Base-by-base conservation (phyloP, 2,797 vertebrate genomes). In the Acanthiza pusilla region DNA sequence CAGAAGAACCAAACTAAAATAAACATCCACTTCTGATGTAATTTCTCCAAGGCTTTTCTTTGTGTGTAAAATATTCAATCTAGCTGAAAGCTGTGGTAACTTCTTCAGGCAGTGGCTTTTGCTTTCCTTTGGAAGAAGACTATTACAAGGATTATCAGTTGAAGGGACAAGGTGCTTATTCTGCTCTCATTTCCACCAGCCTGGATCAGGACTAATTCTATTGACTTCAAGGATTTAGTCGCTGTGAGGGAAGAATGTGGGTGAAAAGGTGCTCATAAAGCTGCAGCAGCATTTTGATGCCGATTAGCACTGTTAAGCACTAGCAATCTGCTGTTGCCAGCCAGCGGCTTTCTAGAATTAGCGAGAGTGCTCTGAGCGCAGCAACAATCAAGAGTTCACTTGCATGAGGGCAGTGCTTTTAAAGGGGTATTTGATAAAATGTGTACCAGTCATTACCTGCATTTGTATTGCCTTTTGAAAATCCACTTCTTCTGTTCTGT, bases 401-500 rank as follows among this genome's bases (percentile, higher is more conserved):
- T 85, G 72, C 58, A 47, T 4, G 43, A 75, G 38, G 68, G 42
- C 53, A 82, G 34, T 68, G 65, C 89, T 96, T 95, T 96, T 92
- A 57, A 89, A 93, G 62, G n/a, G 26, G n/a, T 90, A 74, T 85
- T 96, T 85, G 54, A 77, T 77, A 91, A 96, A 94, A 53, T 20
- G 32, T 86, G 54, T 86, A 85, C 50, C 83, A 60, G 5, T 58
- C 72, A 89, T 75, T 91, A 65, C 66, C 60, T 67, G 43, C 26
- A 75, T 85, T 38, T 84, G 12, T 60, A 61, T 23, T 73, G 75
- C 42, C 91, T 96, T 91, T 94, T 96, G 91, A 97, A 97, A 96
- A 88, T 23, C 47, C 47, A 83, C 60, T 95, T 78, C 57, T 94
- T 88, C 88, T 85, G 60, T 93, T 92, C 91, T 91, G 29, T 83